These are phyloP conservation scores for Piprites chloris DNA, from an alignment of 2,113 vertebrate species.

Conservation along the genomic window DNA sequence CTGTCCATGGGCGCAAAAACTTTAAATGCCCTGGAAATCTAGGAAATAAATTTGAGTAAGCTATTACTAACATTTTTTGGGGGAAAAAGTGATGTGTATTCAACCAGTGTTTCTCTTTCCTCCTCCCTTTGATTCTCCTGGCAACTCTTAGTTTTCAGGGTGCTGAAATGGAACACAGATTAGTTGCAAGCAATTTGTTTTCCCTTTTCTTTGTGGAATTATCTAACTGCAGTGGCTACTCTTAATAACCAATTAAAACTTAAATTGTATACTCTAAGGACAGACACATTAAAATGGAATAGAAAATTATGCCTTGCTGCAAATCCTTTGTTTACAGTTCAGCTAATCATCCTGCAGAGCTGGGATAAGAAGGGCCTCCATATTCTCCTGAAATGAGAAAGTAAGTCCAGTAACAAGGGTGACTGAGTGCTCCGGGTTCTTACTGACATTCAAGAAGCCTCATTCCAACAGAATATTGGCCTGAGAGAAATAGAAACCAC, in stretches of 20 bases:
- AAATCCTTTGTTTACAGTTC: background rate
- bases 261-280: background rate
- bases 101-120: background rate
- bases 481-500: background rate
- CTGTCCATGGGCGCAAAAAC: background rate
- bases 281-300: background rate
- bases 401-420: background rate
- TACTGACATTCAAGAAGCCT: background rate
- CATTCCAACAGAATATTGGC: background rate
- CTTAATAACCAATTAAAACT: conserved; percentile 17
- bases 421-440: background rate
- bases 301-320: background rate
- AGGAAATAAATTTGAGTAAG: background rate
- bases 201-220: background rate
- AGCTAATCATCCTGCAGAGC: background rate
- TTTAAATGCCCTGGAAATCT: background rate
- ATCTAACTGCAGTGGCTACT: background rate
- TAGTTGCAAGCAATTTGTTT: background rate
- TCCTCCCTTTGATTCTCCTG: background rate
- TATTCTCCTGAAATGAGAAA: background rate
- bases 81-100: background rate
- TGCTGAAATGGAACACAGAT: background rate
- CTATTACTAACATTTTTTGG: background rate
- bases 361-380: background rate
- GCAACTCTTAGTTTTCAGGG: background rate